Evolutionary conservation across 2,888 invertebrate species (phyloP).

Genomic region (Diogma glabrata): DNA sequence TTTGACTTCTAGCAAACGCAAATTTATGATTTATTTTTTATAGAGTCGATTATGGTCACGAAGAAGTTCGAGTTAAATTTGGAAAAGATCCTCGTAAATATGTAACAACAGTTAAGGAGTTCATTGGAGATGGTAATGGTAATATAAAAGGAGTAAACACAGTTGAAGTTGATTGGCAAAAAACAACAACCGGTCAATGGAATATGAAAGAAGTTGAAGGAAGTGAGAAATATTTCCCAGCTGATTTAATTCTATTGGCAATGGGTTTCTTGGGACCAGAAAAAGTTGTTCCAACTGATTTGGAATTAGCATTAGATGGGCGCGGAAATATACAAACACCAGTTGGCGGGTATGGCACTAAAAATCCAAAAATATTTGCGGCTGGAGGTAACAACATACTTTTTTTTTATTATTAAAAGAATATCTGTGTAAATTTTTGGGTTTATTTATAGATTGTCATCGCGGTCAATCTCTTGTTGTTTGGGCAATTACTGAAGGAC

Average conservation of each 20-base stretch:
- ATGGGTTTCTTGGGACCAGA: slow-evolving; percentile 99
- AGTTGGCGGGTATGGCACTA: slow-evolving; percentile 64
- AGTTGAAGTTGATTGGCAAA: slow-evolving; percentile 86
- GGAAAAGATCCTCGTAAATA: slow-evolving; percentile 90
- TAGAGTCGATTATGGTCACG: slow-evolving; percentile 94
- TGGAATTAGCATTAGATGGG: slow-evolving; percentile 71
- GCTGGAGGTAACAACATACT: slow-evolving; percentile 92
- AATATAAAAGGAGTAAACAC: slow-evolving; percentile 86
- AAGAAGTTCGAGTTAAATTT: slow-evolving; percentile 84
- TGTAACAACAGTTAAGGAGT: slow-evolving; percentile 90
- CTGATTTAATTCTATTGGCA: slow-evolving; percentile 87
- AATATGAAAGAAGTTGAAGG: slow-evolving; percentile 79
- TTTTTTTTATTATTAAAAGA: not conserved
- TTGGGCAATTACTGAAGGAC: slow-evolving; percentile 96
- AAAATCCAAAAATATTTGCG: slow-evolving; percentile 76
- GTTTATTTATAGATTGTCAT: slow-evolving; percentile 80
- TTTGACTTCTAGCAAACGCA: slow-evolving; percentile 4
- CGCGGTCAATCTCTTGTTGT: slow-evolving; percentile 98
- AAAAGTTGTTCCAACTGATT: slow-evolving; percentile 71
- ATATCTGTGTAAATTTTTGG: too few species aligned
- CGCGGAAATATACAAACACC: slow-evolving; percentile 86
- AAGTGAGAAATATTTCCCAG: slow-evolving; percentile 65
- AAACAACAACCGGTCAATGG: slow-evolving; percentile 86
- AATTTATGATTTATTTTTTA: slow-evolving; percentile 12
- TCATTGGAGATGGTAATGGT: slow-evolving; percentile 79